A percentile compares a stretch with the other conserved stretches of the same genome.
Conservation (phyloP, 1,140 invertebrate genomes). For the Heliothis virescens region DNA sequence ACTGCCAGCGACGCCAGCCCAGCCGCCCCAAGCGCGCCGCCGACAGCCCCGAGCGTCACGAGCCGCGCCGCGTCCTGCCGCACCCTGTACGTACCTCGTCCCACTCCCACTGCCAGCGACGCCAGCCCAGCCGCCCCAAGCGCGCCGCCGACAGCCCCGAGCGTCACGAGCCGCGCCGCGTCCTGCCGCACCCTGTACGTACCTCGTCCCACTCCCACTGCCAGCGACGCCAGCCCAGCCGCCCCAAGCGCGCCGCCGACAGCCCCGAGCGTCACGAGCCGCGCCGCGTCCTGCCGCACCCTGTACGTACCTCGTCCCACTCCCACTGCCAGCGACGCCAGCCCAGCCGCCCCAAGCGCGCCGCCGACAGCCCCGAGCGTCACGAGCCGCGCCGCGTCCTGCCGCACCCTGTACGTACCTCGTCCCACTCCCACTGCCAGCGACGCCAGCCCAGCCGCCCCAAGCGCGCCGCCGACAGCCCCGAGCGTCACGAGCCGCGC, state of each 20-base stretch:
- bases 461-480: background rate
- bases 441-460: background rate
- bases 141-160: background rate
- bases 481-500: background rate
- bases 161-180: background rate
- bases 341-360: background rate
- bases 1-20: background rate
- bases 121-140: slow-evolving; percentile 1
- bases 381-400: background rate
- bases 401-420: slow-evolving; percentile 2
- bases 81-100: slow-evolving; percentile 2
- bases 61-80: background rate
- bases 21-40: background rate
- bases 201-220: background rate
- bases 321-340: background rate
- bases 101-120: background rate
- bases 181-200: slow-evolving; percentile 15
- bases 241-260: slow-evolving; percentile 2
- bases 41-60: background rate
- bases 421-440: background rate
- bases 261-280: background rate
- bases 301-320: background rate
- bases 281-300: background rate
- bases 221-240: background rate
- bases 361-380: background rate